phyloP scores from a whole-genome alignment of 2,888 invertebrate genomes.

The Cyaniris semiargus region DNA sequence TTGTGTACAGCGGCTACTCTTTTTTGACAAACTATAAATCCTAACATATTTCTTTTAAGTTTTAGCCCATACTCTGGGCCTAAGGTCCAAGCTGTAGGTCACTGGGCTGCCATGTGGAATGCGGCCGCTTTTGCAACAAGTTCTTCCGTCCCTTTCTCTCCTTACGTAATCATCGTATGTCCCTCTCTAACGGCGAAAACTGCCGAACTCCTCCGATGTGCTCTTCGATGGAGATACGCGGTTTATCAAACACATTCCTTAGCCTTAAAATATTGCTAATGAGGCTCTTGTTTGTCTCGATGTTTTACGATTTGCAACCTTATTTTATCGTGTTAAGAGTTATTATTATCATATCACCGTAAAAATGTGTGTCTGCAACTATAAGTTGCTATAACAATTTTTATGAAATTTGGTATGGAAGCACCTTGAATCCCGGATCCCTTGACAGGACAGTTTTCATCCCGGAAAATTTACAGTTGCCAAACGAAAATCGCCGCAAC shows the following conservation, averaged over 20 bases:
- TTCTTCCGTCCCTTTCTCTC: slow-evolving; percentile 60
- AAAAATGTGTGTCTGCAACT: no score
- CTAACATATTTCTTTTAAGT: neutral
- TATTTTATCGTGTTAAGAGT: neutral
- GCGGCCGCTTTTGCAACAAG: slow-evolving; percentile 75
- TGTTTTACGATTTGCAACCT: neutral
- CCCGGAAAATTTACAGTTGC: no score
- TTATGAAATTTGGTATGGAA: no score
- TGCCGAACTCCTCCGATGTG: slow-evolving; percentile 49
- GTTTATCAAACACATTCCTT: slow-evolving; percentile 37
- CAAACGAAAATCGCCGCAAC: no score
- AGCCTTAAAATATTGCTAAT: slow-evolving; percentile 14
- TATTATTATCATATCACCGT: neutral
- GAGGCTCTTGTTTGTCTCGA: neutral
- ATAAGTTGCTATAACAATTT: no score
- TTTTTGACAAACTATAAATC: neutral
- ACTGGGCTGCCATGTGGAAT: slow-evolving; percentile 73
- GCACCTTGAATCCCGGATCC: no score
- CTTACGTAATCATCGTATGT: slow-evolving; percentile 39
- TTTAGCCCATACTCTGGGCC: slow-evolving; percentile 38
- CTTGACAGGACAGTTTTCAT: no score
- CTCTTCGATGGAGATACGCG: slow-evolving; percentile 52
- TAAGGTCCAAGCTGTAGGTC: slow-evolving; percentile 63
- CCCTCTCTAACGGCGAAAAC: slow-evolving; percentile 46
- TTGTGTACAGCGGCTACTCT: no score